Conservation (phyloP, 2,113 vertebrate species). For the Mus musculus region DNA sequence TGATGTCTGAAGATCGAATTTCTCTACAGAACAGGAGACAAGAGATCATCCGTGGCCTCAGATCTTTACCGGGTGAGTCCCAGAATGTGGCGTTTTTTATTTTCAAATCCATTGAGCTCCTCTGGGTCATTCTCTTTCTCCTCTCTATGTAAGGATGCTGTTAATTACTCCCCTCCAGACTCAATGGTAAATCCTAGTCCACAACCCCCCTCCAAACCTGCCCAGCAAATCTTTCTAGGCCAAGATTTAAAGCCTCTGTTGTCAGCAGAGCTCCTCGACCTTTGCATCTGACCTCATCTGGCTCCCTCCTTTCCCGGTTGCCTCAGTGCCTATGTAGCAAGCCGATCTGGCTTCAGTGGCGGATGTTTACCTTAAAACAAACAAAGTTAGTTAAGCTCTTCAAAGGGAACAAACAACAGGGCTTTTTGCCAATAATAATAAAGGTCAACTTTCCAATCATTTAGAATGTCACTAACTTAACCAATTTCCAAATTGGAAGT, state of each 20-base stretch:
- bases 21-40: slow-evolving; percentile 93
- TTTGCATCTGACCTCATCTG: neutral
- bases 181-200: neutral
- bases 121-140: neutral
- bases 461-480: neutral
- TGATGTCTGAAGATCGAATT: slow-evolving; percentile 97
- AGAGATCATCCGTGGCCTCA: slow-evolving; percentile 93
- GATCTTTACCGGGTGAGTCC: slow-evolving; percentile 91
- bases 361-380: neutral
- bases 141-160: neutral
- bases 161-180: neutral
- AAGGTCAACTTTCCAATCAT: neutral
- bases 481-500: neutral
- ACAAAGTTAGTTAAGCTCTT: neutral
- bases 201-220: neutral
- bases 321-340: neutral
- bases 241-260: neutral
- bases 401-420: neutral
- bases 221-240: neutral
- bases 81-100: neutral
- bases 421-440: neutral
- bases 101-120: neutral
- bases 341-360: neutral
- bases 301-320: no score
- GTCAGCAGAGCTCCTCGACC: neutral